Conservation (phyloP, 1,140 invertebrate genomes). For the Aethina tumida region DNA sequence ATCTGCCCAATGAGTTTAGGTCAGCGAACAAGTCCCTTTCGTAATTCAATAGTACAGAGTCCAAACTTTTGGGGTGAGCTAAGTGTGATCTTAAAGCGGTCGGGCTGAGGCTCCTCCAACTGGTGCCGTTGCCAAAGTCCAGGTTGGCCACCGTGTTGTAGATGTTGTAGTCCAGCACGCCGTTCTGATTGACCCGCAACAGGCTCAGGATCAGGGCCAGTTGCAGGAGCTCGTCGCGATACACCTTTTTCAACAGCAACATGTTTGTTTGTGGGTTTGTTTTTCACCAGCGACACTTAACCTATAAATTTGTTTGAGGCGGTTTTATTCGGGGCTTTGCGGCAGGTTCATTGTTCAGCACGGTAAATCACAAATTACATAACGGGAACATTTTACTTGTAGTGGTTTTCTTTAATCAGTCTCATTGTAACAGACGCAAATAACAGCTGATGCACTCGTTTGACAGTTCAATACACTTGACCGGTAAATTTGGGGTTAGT, state of each 20-base stretch:
- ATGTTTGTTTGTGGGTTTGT: conserved; percentile 35
- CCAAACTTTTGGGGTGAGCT: conserved; percentile 63
- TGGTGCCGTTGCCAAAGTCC: conserved; percentile 54
- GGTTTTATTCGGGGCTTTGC: no score
- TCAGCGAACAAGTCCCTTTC: conserved; percentile 66
- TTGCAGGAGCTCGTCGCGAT: conserved; percentile 67
- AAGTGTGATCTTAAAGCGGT: conserved; percentile 44
- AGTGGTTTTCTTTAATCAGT: neutral
- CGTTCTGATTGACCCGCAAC: conserved; percentile 60
- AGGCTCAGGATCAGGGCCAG: conserved; percentile 68
- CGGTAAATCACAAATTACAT: conserved; percentile 4
- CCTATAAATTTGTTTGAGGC: conserved; percentile 6
- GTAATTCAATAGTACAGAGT: conserved; percentile 60
- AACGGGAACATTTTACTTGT: conserved; percentile 4
- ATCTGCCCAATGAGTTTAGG: conserved; percentile 51
- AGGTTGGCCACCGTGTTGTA: conserved; percentile 35
- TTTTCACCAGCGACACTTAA: conserved; percentile 7
- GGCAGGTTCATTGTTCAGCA: conserved; percentile 1
- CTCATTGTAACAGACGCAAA: conserved; percentile 1
- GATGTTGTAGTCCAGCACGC: conserved; percentile 49
- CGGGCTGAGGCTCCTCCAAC: conserved; percentile 46
- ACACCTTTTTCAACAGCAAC: conserved; percentile 65
- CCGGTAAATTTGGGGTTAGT: conserved; percentile 9
- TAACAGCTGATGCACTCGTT: conserved; percentile 7
- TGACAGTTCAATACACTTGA: conserved; percentile 11